phyloP scores from a whole-genome alignment of 1,140 invertebrate species.

The Lethrus apterus region DNA sequence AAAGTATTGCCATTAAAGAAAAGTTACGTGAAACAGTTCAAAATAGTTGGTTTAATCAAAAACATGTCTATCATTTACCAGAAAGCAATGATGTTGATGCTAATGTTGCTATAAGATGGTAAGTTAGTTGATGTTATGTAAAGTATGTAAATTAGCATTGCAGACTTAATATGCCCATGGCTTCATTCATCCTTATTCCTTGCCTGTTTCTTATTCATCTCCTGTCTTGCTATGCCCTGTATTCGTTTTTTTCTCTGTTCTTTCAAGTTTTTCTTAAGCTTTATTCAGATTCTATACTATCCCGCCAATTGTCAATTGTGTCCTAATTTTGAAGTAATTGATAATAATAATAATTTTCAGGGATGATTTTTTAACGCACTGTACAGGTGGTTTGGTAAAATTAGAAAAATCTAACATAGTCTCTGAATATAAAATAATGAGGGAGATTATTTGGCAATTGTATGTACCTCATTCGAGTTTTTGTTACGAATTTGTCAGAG shows the following conservation, averaged over 20 bases:
- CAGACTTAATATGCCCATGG: no score
- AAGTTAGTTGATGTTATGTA: constrained; percentile 10
- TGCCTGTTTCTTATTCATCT: no score
- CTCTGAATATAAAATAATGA: constrained; percentile 36
- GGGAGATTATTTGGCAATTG: constrained; percentile 38
- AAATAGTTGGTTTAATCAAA: constrained; percentile 19
- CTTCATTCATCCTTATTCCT: no score
- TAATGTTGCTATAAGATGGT: constrained; percentile 33
- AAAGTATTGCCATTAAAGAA: no score
- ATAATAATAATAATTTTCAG: constrained; percentile 23
- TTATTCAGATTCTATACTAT: no score
- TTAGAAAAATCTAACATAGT: constrained; percentile 27
- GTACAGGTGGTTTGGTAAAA: constrained; percentile 25
- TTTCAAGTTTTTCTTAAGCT: no score
- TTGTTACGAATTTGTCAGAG: constrained; percentile 26
- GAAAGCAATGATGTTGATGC: constrained; percentile 28
- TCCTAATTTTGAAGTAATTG: no score
- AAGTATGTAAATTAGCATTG: no score
- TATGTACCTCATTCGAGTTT: constrained; percentile 28
- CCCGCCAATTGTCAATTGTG: no score
- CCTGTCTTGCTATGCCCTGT: no score
- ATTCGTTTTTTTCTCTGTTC: no score
- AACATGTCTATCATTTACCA: constrained; percentile 21
- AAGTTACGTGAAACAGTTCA: constrained; percentile 2
- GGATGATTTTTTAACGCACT: constrained; percentile 28